Evolutionary conservation across 2,797 vertebrate species (phyloP), one percentile per base, ranked within the genome.

Genomic region (Ctenochaetus hawaiiensis): DNA sequence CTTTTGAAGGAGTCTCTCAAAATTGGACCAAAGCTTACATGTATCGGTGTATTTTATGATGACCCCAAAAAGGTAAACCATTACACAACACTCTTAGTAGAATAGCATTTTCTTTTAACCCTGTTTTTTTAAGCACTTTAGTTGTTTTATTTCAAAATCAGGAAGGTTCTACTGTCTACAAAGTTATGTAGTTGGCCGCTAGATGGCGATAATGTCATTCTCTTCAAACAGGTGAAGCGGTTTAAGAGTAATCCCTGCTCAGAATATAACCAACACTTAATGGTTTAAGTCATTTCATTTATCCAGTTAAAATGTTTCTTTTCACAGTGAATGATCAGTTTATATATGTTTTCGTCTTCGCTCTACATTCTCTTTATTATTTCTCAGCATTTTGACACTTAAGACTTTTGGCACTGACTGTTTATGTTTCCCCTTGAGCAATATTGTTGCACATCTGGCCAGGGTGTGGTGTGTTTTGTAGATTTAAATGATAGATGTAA

Each of bases 1-100:
- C 93, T 97, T 89, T 98, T 97, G 77, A 96, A 94, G 0, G 96
- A 99, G 9, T 95, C 96, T 88, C 94, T 92, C 91, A 96, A 93
- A 53, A 92, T 98, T 84, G 96, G 94, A 59, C 96, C 96, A 0
- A 94, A 93, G 70, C 95, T 97, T n/a, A 86, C 89, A 44, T 94
- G 93, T 61, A 93, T 98, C 0, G 96, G 94, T 0, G 81, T 98
- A 76, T 97, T 95, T 94, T 98, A 97, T 0, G 96, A 96, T 88
- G 95, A 96, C 70, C 97, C 96, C 7, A 92, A 94, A 54, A 79
- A 92, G 91, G 93, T 95, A 93, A 91, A 63, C 5, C 2, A 22
- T 1, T 2, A 23, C 23, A 48, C 64, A 20, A 1, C 7, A 18
- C 6, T 23, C 6, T 37, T 16, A 11, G 1, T 9, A 3, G 0